These are phyloP conservation scores for Antedon bifida DNA, from an alignment of 35 echinoderm and acorn worm genomes.

Conservation along the genomic window DNA sequence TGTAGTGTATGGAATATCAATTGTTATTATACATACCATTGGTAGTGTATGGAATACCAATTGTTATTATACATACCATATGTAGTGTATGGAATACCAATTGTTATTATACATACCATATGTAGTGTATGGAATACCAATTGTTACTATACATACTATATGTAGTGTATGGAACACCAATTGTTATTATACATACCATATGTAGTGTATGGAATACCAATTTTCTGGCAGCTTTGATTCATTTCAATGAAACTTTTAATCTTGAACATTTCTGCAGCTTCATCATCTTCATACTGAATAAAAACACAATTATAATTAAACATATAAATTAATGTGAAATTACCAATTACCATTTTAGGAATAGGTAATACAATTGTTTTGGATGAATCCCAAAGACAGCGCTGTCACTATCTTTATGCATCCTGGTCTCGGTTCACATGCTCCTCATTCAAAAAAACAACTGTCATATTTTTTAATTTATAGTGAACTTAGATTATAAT, in stretches of 20 bases:
- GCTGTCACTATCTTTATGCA: too few species aligned
- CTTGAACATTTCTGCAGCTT: conserved; percentile 80
- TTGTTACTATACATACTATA: conserved; percentile 54
- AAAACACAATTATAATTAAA: not conserved
- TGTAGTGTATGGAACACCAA: conserved; percentile 74
- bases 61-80: conserved; percentile 56
- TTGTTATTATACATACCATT: conserved; percentile 56
- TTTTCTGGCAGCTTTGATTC: conserved; percentile 23
- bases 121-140: conserved; percentile 74
- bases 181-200: conserved; percentile 56
- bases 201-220: conserved; percentile 74
- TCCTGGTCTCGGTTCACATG: too few species aligned
- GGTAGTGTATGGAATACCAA: conserved; percentile 74
- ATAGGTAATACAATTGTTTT: too few species aligned
- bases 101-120: conserved; percentile 56
- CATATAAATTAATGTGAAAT: too few species aligned
- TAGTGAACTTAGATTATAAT: too few species aligned
- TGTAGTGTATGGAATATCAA: conserved; percentile 72
- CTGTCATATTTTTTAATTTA: too few species aligned
- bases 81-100: conserved; percentile 74
- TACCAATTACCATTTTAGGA: too few species aligned
- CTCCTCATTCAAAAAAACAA: too few species aligned
- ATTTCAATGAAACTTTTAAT: conserved; percentile 81
- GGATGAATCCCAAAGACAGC: too few species aligned
- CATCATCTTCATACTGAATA: conserved; percentile 47